Evolutionary conservation across 2,113 vertebrate genomes (phyloP), one percentile per base, ranked within the genome.

Genomic region (Osmerus eperlanus): DNA sequence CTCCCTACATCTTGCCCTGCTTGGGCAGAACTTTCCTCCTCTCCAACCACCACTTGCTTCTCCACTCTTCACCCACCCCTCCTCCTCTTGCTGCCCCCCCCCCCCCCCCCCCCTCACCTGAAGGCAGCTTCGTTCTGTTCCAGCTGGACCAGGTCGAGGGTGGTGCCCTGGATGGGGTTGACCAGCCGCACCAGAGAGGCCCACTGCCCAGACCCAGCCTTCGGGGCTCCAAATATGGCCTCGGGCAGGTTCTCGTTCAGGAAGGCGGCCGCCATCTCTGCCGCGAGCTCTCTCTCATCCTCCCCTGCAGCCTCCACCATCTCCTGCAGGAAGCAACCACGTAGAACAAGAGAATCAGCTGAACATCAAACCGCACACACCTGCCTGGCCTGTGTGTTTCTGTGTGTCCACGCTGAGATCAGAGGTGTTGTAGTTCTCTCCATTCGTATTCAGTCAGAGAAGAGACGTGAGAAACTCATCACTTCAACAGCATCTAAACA

Each of bases 231-330:
- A 5, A 99, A 99, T 79, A 99, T 98, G 47, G 96, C 95, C 78
- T 99, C 97, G 0, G 97, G 95, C 18, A 99, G 94, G 72, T 98
- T 99, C 86, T 99, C 97, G 0, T 99, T 99, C 54, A 99, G 93
- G 80, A 99, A 99, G 0, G 96, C 97, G 1, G 97, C 97, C 0
- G 97, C 97, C 97, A 99, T 99, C 89, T 99, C 97, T 1, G 97
- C 97, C 6, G 97, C 97, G 63, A 99, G 84, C 67, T 99, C 97
- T 65, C 97, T 86, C 73, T 99, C 97, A 64, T 99, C 97, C 77
- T 99, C 97, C 0, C 97, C 97, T 0, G 97, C 97, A 12, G 97
- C 97, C 88, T 99, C 97, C 67, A 99, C 97, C 97, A 99, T 99
- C 91, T 99, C 97, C 97, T 99, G 55, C 59, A 77, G 12, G 60